Evolutionary conservation across 1,140 invertebrate species (phyloP).

Genomic region (Pentalonia nigronervosa): DNA sequence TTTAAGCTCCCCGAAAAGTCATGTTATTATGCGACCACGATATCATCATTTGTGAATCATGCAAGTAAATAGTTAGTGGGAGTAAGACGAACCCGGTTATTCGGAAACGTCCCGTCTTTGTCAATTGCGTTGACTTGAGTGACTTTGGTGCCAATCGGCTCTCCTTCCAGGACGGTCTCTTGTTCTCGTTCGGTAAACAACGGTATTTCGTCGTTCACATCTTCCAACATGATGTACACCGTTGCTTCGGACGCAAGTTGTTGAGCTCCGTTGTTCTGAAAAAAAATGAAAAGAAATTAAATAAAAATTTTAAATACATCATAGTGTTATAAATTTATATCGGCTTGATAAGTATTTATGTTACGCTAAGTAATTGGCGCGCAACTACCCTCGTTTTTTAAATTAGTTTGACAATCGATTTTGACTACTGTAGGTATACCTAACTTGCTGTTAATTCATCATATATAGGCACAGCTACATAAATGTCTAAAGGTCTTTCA

Average conservation of each 20-base stretch:
- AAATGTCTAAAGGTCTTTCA: too few species aligned
- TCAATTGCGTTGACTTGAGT: slow-evolving; percentile 96
- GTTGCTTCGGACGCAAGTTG: slow-evolving; percentile 93
- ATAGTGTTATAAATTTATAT: not conserved
- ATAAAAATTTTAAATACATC: not conserved
- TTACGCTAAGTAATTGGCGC: not conserved
- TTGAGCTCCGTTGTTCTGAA: slow-evolving; percentile 92
- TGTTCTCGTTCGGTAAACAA: slow-evolving; percentile 93
- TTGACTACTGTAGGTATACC: too few species aligned
- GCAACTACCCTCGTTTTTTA: not conserved
- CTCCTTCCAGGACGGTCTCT: slow-evolving; percentile 92
- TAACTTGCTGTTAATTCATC: too few species aligned
- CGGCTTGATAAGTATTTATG: not conserved
- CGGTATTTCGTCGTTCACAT: slow-evolving; percentile 96
- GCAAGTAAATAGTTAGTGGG: not conserved
- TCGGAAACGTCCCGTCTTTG: slow-evolving; percentile 93
- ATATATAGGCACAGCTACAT: too few species aligned
- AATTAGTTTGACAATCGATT: too few species aligned
- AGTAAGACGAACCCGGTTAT: slow-evolving; percentile 79
- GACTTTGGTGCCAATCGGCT: slow-evolving; percentile 92
- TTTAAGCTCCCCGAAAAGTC: not conserved
- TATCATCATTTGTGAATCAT: not conserved
- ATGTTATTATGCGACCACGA: not conserved
- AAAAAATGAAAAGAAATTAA: slow-evolving; percentile 15
- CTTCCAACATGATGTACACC: slow-evolving; percentile 91